These are phyloP conservation scores for Periparus ater DNA, from an alignment of 2,797 vertebrate genomes.

Conservation along the genomic window DNA sequence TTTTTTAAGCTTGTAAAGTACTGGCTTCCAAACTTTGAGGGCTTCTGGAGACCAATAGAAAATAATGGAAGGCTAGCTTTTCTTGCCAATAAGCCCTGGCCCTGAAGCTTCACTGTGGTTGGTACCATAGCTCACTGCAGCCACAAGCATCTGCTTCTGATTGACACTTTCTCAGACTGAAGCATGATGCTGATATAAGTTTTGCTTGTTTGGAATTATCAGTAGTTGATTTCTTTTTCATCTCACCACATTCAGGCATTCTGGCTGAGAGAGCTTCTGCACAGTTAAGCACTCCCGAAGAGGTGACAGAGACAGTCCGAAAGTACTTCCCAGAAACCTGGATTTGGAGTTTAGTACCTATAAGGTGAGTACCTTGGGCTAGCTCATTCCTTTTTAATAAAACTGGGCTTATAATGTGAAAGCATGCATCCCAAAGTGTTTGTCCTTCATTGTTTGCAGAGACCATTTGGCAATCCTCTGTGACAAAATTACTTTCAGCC, in stretches of 20 bases:
- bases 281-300: not conserved
- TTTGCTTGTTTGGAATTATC: not conserved
- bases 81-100: not conserved
- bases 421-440: not conserved
- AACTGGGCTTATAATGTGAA: not conserved
- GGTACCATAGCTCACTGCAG: not conserved
- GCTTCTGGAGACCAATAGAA: not conserved
- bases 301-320: slow-evolving; percentile 47
- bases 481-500: not conserved
- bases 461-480: not conserved
- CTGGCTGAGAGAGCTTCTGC: rapidly evolving
- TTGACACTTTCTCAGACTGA: not conserved
- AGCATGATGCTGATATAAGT: not conserved
- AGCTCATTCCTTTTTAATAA: not conserved
- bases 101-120: not conserved
- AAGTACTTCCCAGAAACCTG: slow-evolving; percentile 79
- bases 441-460: not conserved
- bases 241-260: not conserved
- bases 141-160: not conserved
- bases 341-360: slow-evolving; percentile 71
- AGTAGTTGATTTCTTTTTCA: not conserved
- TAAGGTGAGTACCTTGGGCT: slow-evolving; percentile 52
- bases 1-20: not conserved
- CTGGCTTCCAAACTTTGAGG: not conserved
- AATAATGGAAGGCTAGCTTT: not conserved